Conservation (phyloP, 2,797 vertebrate species). For the Artibeus lituratus region DNA sequence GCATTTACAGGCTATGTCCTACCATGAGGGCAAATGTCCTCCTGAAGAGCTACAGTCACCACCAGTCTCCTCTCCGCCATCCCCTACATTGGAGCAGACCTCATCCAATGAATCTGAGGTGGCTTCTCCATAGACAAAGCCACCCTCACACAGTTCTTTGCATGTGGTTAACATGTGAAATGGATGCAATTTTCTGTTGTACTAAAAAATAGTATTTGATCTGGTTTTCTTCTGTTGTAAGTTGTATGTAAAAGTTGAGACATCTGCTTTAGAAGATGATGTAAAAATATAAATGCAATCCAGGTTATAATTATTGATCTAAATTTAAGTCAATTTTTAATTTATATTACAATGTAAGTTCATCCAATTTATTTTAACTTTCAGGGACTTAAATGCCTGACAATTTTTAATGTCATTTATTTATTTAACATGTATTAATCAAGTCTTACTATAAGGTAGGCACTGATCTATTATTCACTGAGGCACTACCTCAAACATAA, state of each 20-base stretch:
- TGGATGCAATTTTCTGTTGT: neutral
- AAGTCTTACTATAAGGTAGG: neutral
- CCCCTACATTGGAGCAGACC: rapidly evolving
- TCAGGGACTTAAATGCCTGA: neutral
- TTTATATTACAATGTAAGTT: neutral
- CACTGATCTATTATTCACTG: neutral
- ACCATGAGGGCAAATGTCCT: slow-evolving; percentile 73
- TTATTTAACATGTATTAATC: neutral
- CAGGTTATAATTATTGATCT: neutral
- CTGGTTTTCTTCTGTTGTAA: neutral
- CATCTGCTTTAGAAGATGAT: neutral
- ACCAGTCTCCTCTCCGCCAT: slow-evolving; percentile 62
- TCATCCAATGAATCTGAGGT: slow-evolving; percentile 23
- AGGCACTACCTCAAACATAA: neutral
- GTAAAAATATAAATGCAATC: neutral
- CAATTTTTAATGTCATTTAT: neutral
- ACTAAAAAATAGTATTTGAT: neutral
- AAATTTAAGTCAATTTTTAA: neutral
- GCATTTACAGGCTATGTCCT: neutral
- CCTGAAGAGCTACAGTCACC: slow-evolving; percentile 33
- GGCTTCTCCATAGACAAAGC: neutral
- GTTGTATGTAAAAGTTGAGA: neutral
- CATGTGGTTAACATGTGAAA: slow-evolving; percentile 19
- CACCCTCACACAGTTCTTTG: neutral
- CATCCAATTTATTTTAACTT: neutral